These are phyloP conservation scores for Harmothoe impar DNA, from an alignment of 2,888 invertebrate genomes.

Conservation along the genomic window DNA sequence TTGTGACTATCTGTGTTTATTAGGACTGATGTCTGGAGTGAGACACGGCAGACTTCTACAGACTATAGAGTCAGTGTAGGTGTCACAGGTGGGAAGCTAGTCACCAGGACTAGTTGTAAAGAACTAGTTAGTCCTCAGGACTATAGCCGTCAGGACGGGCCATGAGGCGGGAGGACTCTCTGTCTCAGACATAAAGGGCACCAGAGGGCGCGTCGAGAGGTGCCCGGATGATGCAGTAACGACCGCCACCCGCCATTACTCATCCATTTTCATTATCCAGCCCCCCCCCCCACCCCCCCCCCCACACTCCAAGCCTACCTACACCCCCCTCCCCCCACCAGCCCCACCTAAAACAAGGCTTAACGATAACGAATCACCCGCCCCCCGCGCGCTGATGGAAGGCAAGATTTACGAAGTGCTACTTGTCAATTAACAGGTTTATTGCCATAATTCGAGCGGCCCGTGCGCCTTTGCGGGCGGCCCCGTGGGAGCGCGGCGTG, in stretches of 20 bases:
- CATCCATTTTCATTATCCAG: constrained; percentile 52
- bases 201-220: not conserved
- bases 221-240: constrained; percentile 31
- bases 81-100: too few species aligned
- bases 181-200: constrained; percentile 34
- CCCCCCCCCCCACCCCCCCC: not conserved
- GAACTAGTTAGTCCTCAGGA: too few species aligned
- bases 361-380: constrained; percentile 55
- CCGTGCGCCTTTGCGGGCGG: constrained; percentile 3
- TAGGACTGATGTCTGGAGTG: too few species aligned
- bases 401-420: constrained; percentile 58
- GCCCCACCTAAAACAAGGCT: constrained; percentile 48
- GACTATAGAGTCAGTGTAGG: too few species aligned
- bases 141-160: not conserved
- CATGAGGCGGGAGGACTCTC: not conserved
- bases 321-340: not conserved
- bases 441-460: constrained; percentile 47
- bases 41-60: too few species aligned
- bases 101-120: too few species aligned
- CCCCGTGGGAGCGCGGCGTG: constrained; percentile 22
- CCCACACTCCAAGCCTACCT: too few species aligned
- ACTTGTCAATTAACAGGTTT: constrained; percentile 58
- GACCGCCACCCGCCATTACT: constrained; percentile 33
- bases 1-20: too few species aligned
- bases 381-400: constrained; percentile 50